These are phyloP conservation scores for Adineta ricciae DNA, from an alignment of 2,888 invertebrate species.

Conservation along the genomic window DNA sequence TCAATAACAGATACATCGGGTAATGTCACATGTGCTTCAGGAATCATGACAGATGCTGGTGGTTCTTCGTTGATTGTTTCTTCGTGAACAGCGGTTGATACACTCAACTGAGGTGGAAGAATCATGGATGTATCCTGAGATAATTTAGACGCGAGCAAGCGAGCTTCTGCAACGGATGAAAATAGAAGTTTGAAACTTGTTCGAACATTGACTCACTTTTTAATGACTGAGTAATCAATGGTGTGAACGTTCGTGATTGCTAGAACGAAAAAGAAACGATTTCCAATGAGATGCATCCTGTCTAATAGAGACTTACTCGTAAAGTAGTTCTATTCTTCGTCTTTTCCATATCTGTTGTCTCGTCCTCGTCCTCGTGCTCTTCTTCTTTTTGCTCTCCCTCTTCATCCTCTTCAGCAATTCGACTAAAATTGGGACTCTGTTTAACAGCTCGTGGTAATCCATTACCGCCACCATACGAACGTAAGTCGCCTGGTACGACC, in stretches of 20 bases:
- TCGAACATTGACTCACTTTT: background rate
- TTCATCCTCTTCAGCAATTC: background rate
- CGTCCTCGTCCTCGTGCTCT: no score
- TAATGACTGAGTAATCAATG: background rate
- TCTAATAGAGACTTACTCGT: no score
- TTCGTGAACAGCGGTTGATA: background rate
- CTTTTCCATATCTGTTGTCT: background rate
- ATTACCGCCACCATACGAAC: background rate
- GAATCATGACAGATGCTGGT: background rate
- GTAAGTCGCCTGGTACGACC: background rate
- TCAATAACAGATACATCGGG: background rate
- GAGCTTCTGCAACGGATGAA: background rate
- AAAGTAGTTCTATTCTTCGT: background rate
- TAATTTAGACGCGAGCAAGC: background rate
- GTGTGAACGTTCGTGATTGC: slow-evolving; percentile 13
- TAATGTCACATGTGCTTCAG: background rate
- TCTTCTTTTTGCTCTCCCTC: background rate
- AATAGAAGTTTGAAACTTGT: no score
- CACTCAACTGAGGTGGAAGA: background rate
- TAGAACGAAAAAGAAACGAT: background rate
- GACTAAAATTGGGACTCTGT: background rate
- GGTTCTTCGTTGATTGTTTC: background rate
- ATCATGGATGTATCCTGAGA: background rate
- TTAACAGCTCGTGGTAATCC: slow-evolving; percentile 1
- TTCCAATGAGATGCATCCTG: no score